phyloP scores from a whole-genome alignment of 2,888 invertebrate genomes.

The Nomada hirtipes region DNA sequence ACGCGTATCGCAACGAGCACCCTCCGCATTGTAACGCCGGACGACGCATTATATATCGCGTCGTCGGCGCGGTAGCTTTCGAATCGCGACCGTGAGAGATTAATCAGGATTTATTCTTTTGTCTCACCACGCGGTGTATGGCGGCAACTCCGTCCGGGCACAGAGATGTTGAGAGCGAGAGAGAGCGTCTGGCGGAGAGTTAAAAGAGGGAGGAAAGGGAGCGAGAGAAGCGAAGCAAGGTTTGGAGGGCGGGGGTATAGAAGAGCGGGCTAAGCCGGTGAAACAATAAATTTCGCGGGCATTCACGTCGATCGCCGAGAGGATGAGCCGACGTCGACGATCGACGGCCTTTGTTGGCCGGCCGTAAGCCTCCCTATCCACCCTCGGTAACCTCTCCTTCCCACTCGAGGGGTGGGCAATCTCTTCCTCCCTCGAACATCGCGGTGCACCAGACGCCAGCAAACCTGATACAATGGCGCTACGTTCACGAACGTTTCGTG shows the following conservation, averaged over 20 bases:
- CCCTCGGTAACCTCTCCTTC: constrained; percentile 53
- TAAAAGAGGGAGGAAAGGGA: constrained; percentile 15
- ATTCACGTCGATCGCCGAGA: constrained; percentile 80
- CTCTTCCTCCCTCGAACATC: constrained; percentile 50
- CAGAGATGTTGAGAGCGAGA: constrained; percentile 27
- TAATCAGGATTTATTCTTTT: constrained; percentile 83
- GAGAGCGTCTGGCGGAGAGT: constrained; percentile 24
- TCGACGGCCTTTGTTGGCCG: constrained; percentile 79
- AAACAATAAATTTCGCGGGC: constrained; percentile 82
- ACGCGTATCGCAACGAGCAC: constrained; percentile 18
- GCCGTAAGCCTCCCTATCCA: constrained; percentile 67
- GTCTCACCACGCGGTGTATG: constrained; percentile 68
- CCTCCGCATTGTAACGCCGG: constrained; percentile 31
- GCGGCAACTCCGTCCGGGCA: constrained; percentile 39
- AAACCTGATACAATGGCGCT: constrained; percentile 77
- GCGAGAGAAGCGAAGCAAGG: constrained; percentile 16
- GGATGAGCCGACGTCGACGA: constrained; percentile 80
- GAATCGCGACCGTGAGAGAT: constrained; percentile 79
- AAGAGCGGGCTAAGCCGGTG: constrained; percentile 79
- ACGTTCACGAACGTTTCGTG: constrained; percentile 76
- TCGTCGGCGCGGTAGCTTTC: constrained; percentile 67
- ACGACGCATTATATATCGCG: constrained; percentile 45
- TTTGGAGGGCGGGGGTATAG: constrained; percentile 49
- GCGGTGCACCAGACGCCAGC: constrained; percentile 69
- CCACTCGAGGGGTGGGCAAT: constrained; percentile 41